Evolutionary conservation across 2,113 vertebrate species (phyloP).

Genomic region (Ploceus nigricollis): DNA sequence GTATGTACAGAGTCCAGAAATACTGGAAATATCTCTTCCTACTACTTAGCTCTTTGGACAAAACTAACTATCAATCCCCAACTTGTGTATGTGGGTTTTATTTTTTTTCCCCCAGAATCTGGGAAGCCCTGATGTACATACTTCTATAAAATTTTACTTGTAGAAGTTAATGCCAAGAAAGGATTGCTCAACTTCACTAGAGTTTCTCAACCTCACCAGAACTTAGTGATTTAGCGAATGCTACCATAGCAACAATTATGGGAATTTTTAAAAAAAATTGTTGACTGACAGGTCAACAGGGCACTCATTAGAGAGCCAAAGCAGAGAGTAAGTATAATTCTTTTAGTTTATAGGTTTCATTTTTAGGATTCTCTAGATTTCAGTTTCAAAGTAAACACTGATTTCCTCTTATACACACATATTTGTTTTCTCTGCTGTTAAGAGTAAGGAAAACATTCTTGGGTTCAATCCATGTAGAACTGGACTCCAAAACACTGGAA

Average conservation of each 20-base stretch:
- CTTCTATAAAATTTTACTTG: not conserved
- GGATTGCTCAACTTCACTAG: not conserved
- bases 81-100: accelerated
- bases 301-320: not conserved
- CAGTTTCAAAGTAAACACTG: constrained; percentile 37
- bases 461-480: not conserved
- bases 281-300: not conserved
- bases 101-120: not conserved
- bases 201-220: not conserved
- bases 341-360: constrained; percentile 18
- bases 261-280: not conserved
- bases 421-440: not conserved
- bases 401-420: not conserved
- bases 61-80: not conserved
- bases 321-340: not conserved
- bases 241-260: not conserved
- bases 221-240: not conserved
- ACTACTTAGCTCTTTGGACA: not conserved
- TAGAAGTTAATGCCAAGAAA: not conserved
- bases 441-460: not conserved
- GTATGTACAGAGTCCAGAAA: not conserved
- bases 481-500: not conserved
- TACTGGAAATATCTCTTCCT: not conserved
- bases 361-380: constrained; percentile 16
- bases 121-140: not conserved